These are phyloP conservation scores for Platysternon megacephalum DNA, from an alignment of 2,113 vertebrate genomes.

Conservation along the genomic window DNA sequence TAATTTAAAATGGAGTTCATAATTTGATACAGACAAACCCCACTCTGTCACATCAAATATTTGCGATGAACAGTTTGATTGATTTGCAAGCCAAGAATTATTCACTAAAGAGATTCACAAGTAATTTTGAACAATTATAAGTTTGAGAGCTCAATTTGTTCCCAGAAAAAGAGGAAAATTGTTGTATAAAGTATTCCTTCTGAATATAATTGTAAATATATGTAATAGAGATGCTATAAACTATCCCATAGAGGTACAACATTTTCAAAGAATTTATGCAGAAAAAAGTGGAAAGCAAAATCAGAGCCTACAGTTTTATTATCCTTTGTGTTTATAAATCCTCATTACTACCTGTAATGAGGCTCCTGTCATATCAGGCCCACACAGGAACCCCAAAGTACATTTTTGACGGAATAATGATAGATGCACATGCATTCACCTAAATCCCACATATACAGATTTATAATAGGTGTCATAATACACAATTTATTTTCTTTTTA, in stretches of 20 bases:
- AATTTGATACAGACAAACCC: background rate
- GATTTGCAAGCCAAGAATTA: background rate
- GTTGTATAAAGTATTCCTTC: background rate
- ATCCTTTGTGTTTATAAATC: background rate
- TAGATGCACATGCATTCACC: background rate
- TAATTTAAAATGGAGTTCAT: background rate
- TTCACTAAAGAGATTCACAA: background rate
- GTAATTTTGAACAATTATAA: background rate
- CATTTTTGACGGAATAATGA: conserved; percentile 12
- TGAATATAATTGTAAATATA: background rate
- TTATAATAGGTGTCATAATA: background rate
- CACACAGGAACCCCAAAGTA: background rate
- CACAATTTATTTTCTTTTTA: background rate
- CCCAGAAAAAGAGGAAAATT: background rate
- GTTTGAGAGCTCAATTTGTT: background rate
- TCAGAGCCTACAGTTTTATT: background rate
- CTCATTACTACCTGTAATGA: background rate
- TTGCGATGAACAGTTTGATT: background rate
- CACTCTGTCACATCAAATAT: background rate
- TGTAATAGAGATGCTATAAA: background rate
- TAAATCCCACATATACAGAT: conserved; percentile 2
- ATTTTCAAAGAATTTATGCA: background rate
- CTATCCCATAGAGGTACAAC: background rate
- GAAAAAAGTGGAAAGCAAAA: background rate
- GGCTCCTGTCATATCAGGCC: background rate